Percentiles rank a stretch among this genome's conserved stretches.
These are phyloP conservation scores for Sericinus montela DNA, from an alignment of 2,888 invertebrate genomes.

Conservation along the genomic window DNA sequence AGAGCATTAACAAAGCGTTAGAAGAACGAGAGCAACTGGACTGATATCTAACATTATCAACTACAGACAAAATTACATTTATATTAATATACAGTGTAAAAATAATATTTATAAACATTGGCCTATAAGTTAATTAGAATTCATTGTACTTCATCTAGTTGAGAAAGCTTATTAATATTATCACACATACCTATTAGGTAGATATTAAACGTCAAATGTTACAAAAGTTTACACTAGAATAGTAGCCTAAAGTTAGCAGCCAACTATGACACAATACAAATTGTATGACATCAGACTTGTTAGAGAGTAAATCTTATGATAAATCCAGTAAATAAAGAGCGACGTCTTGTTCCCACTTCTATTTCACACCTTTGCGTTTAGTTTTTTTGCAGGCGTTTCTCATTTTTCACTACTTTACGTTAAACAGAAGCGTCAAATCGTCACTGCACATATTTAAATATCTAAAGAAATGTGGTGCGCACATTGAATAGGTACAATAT, in stretches of 20 bases:
- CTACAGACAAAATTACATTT: conserved; percentile 72
- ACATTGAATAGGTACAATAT: conserved; percentile 22
- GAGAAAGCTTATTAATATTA: conserved; percentile 75
- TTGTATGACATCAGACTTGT: conserved; percentile 39
- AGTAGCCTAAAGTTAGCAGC: conserved; percentile 45
- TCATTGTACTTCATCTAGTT: conserved; percentile 75
- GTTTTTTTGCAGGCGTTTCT: conserved; percentile 17
- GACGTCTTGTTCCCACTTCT: conserved; percentile 34
- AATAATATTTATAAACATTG: conserved; percentile 76
- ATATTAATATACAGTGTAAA: conserved; percentile 73
- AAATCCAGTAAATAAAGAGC: conserved; percentile 26
- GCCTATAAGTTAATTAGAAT: conserved; percentile 66
- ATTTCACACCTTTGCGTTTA: conserved; percentile 23
- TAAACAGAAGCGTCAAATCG: conserved; percentile 3
- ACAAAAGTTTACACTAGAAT: conserved; percentile 59
- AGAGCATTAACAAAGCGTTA: conserved; percentile 23
- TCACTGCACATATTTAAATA: conserved; percentile 14
- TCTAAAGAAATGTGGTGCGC: conserved; percentile 23
- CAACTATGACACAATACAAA: conserved; percentile 31
- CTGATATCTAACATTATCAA: conserved; percentile 58
- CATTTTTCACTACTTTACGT: conserved; percentile 7
- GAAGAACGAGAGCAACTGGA: conserved; percentile 44
- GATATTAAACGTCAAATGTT: conserved; percentile 61
- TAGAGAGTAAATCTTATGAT: conserved; percentile 30
- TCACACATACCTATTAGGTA: conserved; percentile 74